A percentile compares a stretch with the other conserved stretches of the same genome.
Evolutionary conservation across 2,113 vertebrate species (phyloP).

Genomic region (Actinemys pallida): DNA sequence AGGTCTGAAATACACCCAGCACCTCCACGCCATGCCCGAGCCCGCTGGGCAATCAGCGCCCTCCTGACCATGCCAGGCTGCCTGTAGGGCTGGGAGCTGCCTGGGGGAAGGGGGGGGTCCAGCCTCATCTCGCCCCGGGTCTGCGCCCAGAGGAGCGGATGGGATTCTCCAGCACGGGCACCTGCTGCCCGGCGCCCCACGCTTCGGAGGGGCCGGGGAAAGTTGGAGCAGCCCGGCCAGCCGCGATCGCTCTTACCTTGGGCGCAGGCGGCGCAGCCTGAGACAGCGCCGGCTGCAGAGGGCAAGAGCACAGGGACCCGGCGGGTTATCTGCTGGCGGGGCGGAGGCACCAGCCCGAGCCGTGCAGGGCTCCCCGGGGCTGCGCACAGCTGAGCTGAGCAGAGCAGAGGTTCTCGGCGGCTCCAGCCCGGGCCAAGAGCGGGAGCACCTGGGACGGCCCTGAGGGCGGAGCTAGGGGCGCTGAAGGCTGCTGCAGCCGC

Average conservation of each 20-base stretch:
- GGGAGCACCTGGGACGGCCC: neutral
- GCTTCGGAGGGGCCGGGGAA: neutral
- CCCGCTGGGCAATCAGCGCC: neutral
- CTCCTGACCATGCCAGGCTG: neutral
- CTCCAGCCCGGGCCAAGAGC: neutral
- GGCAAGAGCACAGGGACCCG: no score
- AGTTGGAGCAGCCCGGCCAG: neutral
- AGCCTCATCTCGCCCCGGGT: rapidly evolving
- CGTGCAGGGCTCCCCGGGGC: neutral
- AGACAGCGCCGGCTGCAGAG: neutral
- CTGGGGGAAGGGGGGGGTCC: rapidly evolving
- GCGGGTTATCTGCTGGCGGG: neutral
- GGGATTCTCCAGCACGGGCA: neutral
- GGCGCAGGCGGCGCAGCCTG: neutral
- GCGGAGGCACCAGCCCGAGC: neutral
- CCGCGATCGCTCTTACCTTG: neutral
- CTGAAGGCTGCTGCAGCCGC: neutral
- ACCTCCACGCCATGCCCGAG: neutral
- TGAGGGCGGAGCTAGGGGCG: neutral
- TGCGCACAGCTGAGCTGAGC: neutral
- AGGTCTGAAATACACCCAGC: neutral
- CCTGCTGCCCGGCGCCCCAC: no score
- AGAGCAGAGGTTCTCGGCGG: neutral
- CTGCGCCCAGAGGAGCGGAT: neutral
- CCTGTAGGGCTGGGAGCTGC: no score